Percentiles rank a stretch among this genome's conserved stretches.
phyloP scores from a whole-genome alignment of 2,797 vertebrate genomes.

The Notamacropus eugenii region DNA sequence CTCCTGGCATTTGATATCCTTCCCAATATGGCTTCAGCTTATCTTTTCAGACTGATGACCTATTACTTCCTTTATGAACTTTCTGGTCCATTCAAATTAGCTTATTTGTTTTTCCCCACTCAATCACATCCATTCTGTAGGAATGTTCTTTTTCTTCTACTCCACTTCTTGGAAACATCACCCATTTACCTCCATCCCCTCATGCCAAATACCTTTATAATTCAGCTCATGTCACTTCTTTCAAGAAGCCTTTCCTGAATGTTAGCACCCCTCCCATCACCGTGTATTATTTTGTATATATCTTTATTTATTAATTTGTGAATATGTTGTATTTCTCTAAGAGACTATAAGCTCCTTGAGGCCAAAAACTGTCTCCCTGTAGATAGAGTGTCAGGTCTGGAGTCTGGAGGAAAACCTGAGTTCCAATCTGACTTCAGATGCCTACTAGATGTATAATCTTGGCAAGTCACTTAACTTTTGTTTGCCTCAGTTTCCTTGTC shows the following conservation, averaged over 20 bases:
- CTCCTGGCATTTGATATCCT: not conserved
- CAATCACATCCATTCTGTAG: not conserved
- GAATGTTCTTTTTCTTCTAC: not conserved
- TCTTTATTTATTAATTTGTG: not conserved
- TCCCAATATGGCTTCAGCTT: not conserved
- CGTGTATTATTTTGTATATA: not conserved
- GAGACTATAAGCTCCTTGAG: not conserved
- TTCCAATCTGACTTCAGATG: not conserved
- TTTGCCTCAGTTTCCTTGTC: not conserved
- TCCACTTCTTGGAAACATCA: not conserved
- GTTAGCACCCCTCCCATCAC: not conserved
- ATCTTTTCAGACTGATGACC: not conserved
- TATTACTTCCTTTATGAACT: not conserved
- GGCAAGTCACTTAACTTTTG: not conserved
- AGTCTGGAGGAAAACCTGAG: not conserved
- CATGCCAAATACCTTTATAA: not conserved
- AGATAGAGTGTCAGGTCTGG: not conserved
- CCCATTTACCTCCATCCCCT: too few relatives aligned
- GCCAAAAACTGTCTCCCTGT: not conserved
- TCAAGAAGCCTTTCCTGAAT: not conserved
- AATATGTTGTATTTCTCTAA: not conserved
- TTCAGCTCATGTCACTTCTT: not conserved
- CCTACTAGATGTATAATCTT: not conserved
- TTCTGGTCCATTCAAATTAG: not conserved
- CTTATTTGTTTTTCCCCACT: not conserved